Evolutionary conservation across 2,797 vertebrate genomes (phyloP), one percentile per base, ranked within the genome.

Genomic region (Hyperoplus lanceolatus): DNA sequence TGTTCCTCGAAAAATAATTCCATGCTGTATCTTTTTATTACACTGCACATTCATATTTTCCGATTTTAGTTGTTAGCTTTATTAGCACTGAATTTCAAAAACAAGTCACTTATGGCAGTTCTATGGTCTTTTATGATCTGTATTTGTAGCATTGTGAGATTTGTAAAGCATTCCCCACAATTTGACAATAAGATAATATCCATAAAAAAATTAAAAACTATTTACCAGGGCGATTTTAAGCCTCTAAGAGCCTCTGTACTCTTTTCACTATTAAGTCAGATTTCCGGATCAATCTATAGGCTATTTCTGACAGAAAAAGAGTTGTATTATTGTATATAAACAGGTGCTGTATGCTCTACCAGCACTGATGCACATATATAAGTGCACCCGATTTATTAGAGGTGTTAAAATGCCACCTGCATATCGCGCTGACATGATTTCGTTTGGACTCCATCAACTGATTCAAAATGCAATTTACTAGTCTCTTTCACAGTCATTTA

Each of bases 141-240:
- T 76, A 8, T 83, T 87, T 84, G 81, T 85, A 42, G 77, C 82
- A 41, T 50, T 79, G 70, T 63, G n/a, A 73, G 79, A 90, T 90
- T 80, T 84, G 85, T 75, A 76, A 82, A 82, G 57, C 41, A 48
- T 55, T 58, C 4, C 64, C 49, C 80, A 64, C 79, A 68, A 73
- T 86, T 71, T 83, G 82, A 87, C 87, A 88, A 87, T 85, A 72
- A 87, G 83, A 83, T 90, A 77, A 90, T 91, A 88, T 89, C 58
- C 83, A 72, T 83, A 79, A 92, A 92, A 84, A 91, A 89, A 91
- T 88, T 75, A 83, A 63, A 73, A 63, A 73, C 73, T 65, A 81
- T 91, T 29, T 84, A 87, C 49, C 12, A 0, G 70, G 45, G 46
- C 61, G 81, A 83, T n/a, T 68, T 74, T 79, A 79, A 55, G 79